phyloP scores from a whole-genome alignment of 2,113 vertebrate species.

The Equus przewalskii region DNA sequence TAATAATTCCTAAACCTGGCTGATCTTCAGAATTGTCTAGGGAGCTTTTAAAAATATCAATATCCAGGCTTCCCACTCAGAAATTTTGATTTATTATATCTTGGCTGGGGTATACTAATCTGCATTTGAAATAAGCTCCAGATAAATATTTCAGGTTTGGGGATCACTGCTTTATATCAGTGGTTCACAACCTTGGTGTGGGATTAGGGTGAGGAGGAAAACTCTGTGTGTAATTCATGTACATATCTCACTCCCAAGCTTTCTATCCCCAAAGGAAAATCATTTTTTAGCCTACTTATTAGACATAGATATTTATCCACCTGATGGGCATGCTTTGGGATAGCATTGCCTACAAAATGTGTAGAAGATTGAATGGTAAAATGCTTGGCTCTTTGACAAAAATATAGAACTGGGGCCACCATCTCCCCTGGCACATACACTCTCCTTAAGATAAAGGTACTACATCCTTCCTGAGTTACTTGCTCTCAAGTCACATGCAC shows the following conservation, averaged over 20 bases:
- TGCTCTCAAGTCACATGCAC: background rate
- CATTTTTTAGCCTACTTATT: background rate
- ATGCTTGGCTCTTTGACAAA: background rate
- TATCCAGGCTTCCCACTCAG: background rate
- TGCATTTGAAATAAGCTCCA: constrained; percentile 25
- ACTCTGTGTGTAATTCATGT: background rate
- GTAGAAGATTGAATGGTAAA: background rate
- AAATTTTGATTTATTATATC: constrained; percentile 26
- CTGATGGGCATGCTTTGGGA: background rate
- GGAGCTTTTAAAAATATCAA: constrained; percentile 27
- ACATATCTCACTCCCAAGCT: background rate
- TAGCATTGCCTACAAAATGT: background rate
- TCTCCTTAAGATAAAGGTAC: background rate
- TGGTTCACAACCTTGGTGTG: background rate
- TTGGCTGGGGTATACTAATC: background rate
- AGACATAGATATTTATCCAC: background rate
- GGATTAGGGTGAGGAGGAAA: background rate
- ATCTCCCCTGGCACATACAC: rapidly evolving
- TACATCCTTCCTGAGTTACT: background rate
- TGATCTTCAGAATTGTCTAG: constrained; percentile 60
- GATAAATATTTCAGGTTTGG: constrained; percentile 28
- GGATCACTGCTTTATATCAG: background rate
- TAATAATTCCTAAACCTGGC: constrained; percentile 58
- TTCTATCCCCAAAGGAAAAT: background rate
- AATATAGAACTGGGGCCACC: background rate